Evolutionary conservation across 2,888 invertebrate genomes (phyloP).

Genomic region (Oscheius sp.): DNA sequence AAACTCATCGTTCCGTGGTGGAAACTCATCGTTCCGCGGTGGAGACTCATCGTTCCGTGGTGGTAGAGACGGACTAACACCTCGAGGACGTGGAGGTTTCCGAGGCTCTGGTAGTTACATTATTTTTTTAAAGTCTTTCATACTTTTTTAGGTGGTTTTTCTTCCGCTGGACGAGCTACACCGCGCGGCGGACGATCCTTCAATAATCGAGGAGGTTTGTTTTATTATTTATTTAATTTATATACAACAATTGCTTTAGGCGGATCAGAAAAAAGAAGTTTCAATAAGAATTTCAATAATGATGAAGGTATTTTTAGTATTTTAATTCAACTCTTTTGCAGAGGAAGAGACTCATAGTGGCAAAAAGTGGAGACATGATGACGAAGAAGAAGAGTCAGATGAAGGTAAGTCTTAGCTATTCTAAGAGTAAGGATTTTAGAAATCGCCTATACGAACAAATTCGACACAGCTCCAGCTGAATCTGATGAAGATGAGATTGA

Average conservation of each 20-base stretch:
- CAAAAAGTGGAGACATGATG: background rate
- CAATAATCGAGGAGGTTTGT: conserved; percentile 11
- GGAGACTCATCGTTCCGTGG: conserved; percentile 34
- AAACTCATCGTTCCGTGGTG: too few species aligned
- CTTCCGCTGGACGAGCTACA: too few species aligned
- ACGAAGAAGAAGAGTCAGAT: conserved; percentile 43
- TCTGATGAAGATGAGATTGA: background rate
- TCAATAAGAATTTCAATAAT: conserved; percentile 42
- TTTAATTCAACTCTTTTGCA: conserved; percentile 4
- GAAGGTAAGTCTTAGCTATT: too few species aligned
- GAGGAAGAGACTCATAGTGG: conserved; percentile 3
- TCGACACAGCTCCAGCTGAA: conserved; percentile 23
- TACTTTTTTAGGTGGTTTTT: background rate
- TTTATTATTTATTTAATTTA: background rate
- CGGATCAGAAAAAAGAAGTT: conserved; percentile 22
- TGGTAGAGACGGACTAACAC: conserved; percentile 27
- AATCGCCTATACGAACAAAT: too few species aligned
- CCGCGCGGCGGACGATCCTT: too few species aligned
- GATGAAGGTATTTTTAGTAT: conserved; percentile 38
- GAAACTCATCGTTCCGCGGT: background rate
- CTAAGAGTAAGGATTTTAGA: conserved; percentile 37
- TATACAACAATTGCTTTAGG: background rate
- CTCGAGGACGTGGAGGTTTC: conserved; percentile 37
- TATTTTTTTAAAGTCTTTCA: background rate
- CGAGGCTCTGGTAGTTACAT: conserved; percentile 10